Conservation (phyloP, 1,140 invertebrate species). For the Aphelenchoides besseyi region DNA sequence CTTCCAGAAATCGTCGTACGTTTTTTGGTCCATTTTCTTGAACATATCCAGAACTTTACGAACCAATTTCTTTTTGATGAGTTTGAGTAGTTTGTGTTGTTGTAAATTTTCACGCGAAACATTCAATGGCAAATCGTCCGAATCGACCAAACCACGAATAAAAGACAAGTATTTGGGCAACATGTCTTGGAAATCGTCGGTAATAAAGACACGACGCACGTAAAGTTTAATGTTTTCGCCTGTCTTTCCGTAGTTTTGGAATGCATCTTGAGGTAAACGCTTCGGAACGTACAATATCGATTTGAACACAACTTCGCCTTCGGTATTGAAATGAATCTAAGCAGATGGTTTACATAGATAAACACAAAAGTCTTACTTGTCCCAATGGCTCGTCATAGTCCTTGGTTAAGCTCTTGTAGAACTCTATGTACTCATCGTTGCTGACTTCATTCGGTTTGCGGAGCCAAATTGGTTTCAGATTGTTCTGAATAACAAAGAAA, state of each 20-base stretch:
- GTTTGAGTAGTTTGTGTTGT: conserved; percentile 97
- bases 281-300: conserved; percentile 87
- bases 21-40: conserved; percentile 87
- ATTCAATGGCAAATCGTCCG: conserved; percentile 97
- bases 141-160: conserved; percentile 91
- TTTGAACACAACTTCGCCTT: conserved; percentile 98
- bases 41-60: conserved; percentile 89
- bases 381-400: conserved; percentile 80
- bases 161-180: conserved; percentile 96
- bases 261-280: conserved; percentile 82
- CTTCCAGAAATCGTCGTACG: conserved; percentile 94
- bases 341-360: conserved; percentile 4
- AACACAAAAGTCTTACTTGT: conserved; percentile 35
- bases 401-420: conserved; percentile 89
- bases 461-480: conserved; percentile 92
- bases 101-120: conserved; percentile 92
- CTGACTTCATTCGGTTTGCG: conserved; percentile 80
- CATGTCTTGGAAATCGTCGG: conserved; percentile 98
- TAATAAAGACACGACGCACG: conserved; percentile 95
- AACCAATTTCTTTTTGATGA: conserved; percentile 96
- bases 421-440: conserved; percentile 84
- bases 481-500: too few relatives aligned
- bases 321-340: conserved; percentile 91
- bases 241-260: conserved; percentile 89
- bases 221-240: conserved; percentile 93